Percentiles rank a stretch among this genome's conserved stretches.
These are phyloP conservation scores for Euthynnus affinis DNA, from an alignment of 2,797 vertebrate species.

Conservation along the genomic window DNA sequence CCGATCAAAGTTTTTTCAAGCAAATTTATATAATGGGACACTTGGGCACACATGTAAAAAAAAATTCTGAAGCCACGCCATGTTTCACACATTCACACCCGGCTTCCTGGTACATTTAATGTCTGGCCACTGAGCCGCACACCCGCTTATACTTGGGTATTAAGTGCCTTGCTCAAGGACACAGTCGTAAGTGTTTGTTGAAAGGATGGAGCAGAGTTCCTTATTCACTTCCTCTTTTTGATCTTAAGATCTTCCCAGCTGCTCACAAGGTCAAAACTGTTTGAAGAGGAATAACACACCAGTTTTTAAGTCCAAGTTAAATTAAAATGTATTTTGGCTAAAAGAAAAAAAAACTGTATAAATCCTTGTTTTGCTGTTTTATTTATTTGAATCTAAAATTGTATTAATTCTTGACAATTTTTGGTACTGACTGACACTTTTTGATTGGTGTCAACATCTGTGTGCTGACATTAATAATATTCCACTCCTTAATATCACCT, in stretches of 20 bases:
- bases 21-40: conserved; percentile 21
- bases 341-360: no score
- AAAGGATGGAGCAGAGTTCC: neutral
- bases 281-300: neutral
- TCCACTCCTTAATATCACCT: neutral
- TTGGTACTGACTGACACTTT: no score
- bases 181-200: conserved; percentile 25
- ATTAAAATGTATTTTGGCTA: no score
- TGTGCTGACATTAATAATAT: no score
- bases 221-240: conserved; percentile 33
- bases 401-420: no score
- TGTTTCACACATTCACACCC: conserved; percentile 29
- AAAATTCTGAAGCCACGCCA: neutral
- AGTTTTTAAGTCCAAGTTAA: neutral
- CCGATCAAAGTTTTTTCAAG: conserved; percentile 46
- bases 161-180: conserved; percentile 41
- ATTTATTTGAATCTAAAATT: no score
- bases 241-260: conserved; percentile 19
- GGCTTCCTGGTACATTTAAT: conserved; percentile 30
- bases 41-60: conserved; percentile 6
- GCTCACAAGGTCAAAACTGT: neutral
- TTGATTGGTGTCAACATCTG: no score
- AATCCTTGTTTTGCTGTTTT: no score
- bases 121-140: conserved; percentile 23
- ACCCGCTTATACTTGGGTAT: neutral